Evolutionary conservation across 1,140 invertebrate species (phyloP).

Genomic region (Eurytemora carolleeae): DNA sequence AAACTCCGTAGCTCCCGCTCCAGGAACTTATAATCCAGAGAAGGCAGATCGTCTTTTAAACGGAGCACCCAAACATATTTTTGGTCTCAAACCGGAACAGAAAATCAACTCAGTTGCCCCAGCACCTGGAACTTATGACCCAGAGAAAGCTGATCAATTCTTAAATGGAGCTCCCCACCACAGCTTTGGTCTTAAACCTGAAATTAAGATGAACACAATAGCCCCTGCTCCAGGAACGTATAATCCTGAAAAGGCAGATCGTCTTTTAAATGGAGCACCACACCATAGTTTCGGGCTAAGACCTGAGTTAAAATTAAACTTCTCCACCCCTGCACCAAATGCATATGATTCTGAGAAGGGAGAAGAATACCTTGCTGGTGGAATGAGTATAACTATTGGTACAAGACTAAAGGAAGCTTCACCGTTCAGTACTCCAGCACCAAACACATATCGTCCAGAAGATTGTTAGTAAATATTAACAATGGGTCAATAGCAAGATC

Average conservation of each 20-base stretch:
- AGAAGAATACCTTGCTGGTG: background rate
- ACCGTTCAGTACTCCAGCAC: slow-evolving; percentile 7
- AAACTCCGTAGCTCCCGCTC: background rate
- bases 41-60: slow-evolving; percentile 1
- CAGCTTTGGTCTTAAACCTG: slow-evolving; percentile 10
- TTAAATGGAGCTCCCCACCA: background rate
- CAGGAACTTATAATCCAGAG: slow-evolving; percentile 6
- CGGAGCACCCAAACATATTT: background rate
- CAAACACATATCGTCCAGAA: slow-evolving; percentile 4
- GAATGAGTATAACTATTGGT: background rate
- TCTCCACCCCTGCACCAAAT: slow-evolving; percentile 5
- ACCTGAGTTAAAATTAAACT: slow-evolving; percentile 5
- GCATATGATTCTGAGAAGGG: slow-evolving; percentile 8
- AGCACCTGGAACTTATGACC: slow-evolving; percentile 5
- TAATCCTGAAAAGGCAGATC: slow-evolving; percentile 8
- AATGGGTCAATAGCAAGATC: background rate
- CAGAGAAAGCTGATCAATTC: background rate
- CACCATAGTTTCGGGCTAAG: slow-evolving; percentile 4
- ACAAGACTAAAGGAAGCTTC: background rate
- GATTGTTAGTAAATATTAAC: slow-evolving; percentile 3
- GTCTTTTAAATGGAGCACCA: background rate
- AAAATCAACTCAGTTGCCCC: background rate
- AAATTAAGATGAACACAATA: slow-evolving; percentile 1
- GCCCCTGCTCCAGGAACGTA: slow-evolving; percentile 14
- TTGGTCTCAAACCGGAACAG: slow-evolving; percentile 8